Base-by-base conservation (phyloP, 2,888 invertebrate species). In the Charanyca ferruginea region DNA sequence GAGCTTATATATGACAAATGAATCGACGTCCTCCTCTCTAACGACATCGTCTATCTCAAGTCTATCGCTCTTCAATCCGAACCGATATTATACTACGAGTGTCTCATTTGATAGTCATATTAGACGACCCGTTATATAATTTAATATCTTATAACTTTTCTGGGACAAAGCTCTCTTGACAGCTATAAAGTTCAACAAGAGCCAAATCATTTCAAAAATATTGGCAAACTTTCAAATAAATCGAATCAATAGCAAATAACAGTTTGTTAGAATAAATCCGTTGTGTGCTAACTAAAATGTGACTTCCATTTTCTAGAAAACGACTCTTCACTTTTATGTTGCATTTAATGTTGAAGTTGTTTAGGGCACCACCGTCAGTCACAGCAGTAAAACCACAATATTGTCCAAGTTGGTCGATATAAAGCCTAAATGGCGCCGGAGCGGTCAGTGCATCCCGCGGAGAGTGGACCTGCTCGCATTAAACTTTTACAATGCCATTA, bases 401-500 rank as follows among this genome's bases (percentile, higher is more conserved):
- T 70, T 55, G 54, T 65, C 66, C 71, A 66, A 80, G 73, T 73
- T 66, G 78, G 60, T 71, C 52, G 68, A 48, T 64, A 66, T 80
- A 65, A 77, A 76, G 76, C 68, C 73, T 73, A 74, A 74, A 74
- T 72, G 67, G 41, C 62, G 49, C 1, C 62, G 45, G 47, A 66
- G 75, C 66, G 69, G 72, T 73, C 80, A 79, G 62, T 77, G 76
- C 73, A 69, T 64, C 67, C 65, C 77, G 66, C 52, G 72, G 71
- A 72, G 62, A 82, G 66, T 73, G 81, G 80, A 80, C 77, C 71
- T 69, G 58, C 77, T 71, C 78, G 70, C 87, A 87, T 90, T 89
- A 89, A 91, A 89, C 82, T 90, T 89, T 90, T 86, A 90, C 85
- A 86, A 82, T 80, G 84, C 86, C 86, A 90, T 91, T 91, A 88